A percentile compares a stretch with the other conserved stretches of the same genome.
phyloP scores from a whole-genome alignment of 2,888 invertebrate genomes.

The Pelosia muscerda region DNA sequence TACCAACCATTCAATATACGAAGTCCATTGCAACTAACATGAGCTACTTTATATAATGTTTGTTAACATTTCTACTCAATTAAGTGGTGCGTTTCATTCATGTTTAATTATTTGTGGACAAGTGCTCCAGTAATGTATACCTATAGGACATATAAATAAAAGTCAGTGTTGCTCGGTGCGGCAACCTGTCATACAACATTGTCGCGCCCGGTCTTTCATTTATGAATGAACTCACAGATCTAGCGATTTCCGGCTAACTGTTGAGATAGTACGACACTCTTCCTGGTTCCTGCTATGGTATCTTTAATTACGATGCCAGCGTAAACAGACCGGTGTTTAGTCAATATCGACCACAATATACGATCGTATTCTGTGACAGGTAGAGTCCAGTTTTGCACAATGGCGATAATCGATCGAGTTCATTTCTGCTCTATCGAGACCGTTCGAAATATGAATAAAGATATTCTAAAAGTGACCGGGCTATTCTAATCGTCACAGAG shows the following conservation, averaged over 20 bases:
- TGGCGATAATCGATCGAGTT: constrained; percentile 67
- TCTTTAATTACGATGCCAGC: constrained; percentile 83
- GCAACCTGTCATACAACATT: constrained; percentile 80
- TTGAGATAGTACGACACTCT: constrained; percentile 87
- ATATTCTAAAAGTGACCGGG: constrained; percentile 82
- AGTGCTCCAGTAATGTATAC: constrained; percentile 64
- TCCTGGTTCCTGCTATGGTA: constrained; percentile 86
- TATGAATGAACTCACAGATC: constrained; percentile 87
- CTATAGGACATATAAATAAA: constrained; percentile 66
- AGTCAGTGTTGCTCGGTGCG: constrained; percentile 62
- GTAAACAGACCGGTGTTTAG: constrained; percentile 70
- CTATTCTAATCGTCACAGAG: constrained; percentile 52
- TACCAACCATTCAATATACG: constrained; percentile 33
- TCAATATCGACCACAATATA: constrained; percentile 46
- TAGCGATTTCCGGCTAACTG: constrained; percentile 86
- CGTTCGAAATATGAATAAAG: constrained; percentile 85
- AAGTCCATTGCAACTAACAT: constrained; percentile 45
- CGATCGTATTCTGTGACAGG: constrained; percentile 53
- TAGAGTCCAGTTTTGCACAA: constrained; percentile 66
- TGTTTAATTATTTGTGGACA: constrained; percentile 74
- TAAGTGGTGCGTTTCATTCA: constrained; percentile 83
- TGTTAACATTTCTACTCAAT: constrained; percentile 82
- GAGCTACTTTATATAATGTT: constrained; percentile 73
- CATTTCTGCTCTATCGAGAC: constrained; percentile 80
- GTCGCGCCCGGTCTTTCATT: constrained; percentile 77